These are phyloP conservation scores for Oreortyx pictus DNA, from an alignment of 2,797 vertebrate genomes.

Conservation along the genomic window DNA sequence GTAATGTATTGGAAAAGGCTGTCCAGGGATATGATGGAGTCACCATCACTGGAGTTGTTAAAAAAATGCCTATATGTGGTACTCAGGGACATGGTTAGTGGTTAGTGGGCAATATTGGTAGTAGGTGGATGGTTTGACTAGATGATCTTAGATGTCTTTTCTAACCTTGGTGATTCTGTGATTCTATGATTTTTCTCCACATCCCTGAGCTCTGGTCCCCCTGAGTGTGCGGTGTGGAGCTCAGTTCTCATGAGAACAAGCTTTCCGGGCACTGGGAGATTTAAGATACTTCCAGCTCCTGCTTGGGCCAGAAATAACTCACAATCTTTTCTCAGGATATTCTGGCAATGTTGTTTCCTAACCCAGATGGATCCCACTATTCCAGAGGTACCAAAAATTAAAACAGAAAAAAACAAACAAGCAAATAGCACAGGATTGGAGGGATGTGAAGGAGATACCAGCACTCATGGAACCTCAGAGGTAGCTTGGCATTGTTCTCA, in stretches of 20 bases:
- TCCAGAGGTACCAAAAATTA: neutral
- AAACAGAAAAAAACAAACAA: neutral
- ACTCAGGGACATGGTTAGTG: no score
- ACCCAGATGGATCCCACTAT: neutral
- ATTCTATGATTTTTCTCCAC: neutral
- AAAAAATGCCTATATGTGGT: no score
- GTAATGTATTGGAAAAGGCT: no score
- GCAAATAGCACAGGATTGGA: neutral
- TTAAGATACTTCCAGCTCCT: neutral
- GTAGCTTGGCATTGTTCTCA: fast-evolving
- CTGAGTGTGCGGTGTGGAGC: fast-evolving
- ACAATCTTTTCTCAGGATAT: constrained; percentile 6
- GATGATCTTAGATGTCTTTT: no score
- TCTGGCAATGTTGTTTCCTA: constrained; percentile 14
- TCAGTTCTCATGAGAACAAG: neutral
- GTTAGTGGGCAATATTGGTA: no score
- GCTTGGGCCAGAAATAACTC: constrained; percentile 11
- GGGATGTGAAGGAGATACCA: neutral
- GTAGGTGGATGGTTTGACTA: no score
- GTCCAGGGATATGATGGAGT: no score
- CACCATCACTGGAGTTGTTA: no score
- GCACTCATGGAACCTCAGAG: neutral
- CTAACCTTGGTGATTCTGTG: no score
- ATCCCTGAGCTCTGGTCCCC: neutral
- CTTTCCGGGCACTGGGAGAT: neutral